Evolutionary conservation across 2,888 invertebrate species (phyloP).

Genomic region (Oasisia sp.): DNA sequence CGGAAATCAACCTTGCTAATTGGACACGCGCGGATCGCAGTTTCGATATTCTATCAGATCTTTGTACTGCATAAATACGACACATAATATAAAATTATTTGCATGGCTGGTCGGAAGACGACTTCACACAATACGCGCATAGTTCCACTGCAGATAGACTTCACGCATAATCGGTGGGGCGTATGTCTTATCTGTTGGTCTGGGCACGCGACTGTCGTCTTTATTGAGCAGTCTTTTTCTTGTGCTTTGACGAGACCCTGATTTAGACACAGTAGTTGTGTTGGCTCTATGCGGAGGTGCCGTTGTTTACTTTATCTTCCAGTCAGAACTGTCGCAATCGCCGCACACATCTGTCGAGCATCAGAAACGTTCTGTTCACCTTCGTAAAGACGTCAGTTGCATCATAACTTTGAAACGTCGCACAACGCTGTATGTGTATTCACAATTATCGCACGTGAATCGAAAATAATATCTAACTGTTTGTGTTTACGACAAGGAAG

Average conservation of each 20-base stretch:
- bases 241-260: background rate
- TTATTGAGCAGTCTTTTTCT: background rate
- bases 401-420: background rate
- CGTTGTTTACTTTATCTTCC: background rate
- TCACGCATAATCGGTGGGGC: background rate
- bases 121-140: background rate
- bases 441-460: background rate
- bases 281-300: background rate
- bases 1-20: background rate
- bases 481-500: background rate
- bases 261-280: background rate
- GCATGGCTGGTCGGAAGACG: background rate
- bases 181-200: background rate
- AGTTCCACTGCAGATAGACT: background rate
- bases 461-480: background rate
- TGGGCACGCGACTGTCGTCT: background rate
- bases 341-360: background rate
- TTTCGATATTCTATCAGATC: background rate
- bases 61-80: background rate
- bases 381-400: background rate
- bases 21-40: background rate
- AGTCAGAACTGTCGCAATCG: background rate
- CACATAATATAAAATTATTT: background rate
- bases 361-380: background rate
- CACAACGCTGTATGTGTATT: background rate